Conservation (phyloP, 2,888 invertebrate species). For the Cheilosia impressa region DNA sequence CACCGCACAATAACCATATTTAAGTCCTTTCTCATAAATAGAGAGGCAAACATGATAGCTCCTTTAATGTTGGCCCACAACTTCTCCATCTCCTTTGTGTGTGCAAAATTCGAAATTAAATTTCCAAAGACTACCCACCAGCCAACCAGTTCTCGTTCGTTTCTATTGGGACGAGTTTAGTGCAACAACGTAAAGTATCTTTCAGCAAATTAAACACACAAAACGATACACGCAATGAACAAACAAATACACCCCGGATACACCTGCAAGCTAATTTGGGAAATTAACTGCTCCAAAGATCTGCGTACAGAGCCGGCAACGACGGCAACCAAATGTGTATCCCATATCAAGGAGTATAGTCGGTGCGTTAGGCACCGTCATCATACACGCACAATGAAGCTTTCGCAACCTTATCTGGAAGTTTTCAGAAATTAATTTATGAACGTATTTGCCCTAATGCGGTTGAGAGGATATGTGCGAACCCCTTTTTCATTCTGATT, state of each 20-base stretch:
- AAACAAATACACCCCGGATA: neutral
- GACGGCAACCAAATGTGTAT: neutral
- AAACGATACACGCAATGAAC: neutral
- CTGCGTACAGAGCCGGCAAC: neutral
- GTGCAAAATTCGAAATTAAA: neutral
- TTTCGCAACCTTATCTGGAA: slow-evolving; percentile 9
- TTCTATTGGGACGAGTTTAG: neutral
- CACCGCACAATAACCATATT: neutral
- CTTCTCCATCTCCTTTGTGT: neutral
- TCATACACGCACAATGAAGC: neutral
- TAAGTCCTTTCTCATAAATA: no score
- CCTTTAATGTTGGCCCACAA: neutral
- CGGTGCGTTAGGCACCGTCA: neutral
- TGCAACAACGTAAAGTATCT: slow-evolving; percentile 11
- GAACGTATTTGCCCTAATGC: slow-evolving; percentile 34
- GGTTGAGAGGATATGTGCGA: slow-evolving; percentile 30
- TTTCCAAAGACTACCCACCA: neutral
- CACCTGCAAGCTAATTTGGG: slow-evolving; percentile 40
- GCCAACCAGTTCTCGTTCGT: neutral
- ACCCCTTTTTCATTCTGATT: slow-evolving; percentile 12
- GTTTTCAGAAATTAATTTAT: slow-evolving; percentile 48
- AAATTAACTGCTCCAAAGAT: slow-evolving; percentile 27
- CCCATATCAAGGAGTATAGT: neutral
- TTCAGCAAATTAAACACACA: slow-evolving; percentile 24
- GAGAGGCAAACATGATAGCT: no score